Evolutionary conservation across 2,797 vertebrate species (phyloP).

Genomic region (Gambusia yucatana): DNA sequence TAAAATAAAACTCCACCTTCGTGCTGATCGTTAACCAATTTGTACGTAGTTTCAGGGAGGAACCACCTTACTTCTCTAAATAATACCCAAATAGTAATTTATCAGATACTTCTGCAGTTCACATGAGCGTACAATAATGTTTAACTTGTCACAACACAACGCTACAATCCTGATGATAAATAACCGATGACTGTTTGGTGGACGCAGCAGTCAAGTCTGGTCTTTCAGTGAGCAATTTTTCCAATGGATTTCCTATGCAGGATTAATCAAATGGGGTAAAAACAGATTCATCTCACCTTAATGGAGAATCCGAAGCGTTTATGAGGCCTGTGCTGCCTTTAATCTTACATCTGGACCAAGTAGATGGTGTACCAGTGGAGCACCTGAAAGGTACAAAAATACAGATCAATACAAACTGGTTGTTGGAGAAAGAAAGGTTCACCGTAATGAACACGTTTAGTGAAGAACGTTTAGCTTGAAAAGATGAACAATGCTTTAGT

Average conservation of each 20-base stretch:
- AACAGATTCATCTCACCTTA: conserved; percentile 27
- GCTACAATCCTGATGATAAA: not conserved
- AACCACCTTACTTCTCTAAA: not conserved
- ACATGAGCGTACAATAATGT: not conserved
- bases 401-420: not conserved
- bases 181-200: not conserved
- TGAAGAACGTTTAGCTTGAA: not conserved
- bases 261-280: not conserved
- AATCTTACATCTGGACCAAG: conserved; percentile 42
- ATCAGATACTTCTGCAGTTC: not conserved
- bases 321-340: conserved; percentile 4
- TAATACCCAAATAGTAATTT: not conserved
- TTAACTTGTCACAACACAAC: not conserved
- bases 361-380: not conserved
- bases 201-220: not conserved
- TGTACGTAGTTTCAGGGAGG: not conserved
- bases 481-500: not conserved
- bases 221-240: not conserved
- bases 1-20: not conserved
- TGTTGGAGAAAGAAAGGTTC: not conserved
- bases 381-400: not conserved
- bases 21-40: not conserved
- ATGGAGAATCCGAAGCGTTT: not conserved
- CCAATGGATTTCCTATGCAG: not conserved
- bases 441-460: not conserved